phyloP scores from a whole-genome alignment of 2,888 invertebrate genomes.

The Cantharis nigra region DNA sequence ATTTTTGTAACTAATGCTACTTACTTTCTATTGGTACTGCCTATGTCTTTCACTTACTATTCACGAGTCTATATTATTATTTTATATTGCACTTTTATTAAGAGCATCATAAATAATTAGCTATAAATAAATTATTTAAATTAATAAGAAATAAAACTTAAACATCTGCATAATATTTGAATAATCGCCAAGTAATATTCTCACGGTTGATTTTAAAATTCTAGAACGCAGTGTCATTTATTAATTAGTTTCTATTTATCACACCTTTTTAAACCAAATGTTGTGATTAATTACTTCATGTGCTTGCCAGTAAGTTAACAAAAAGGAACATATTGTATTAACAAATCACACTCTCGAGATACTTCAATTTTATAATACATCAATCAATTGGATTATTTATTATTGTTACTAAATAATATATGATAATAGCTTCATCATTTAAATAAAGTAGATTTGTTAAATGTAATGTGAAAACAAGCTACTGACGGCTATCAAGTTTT shows the following conservation, averaged over 20 bases:
- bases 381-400: not conserved
- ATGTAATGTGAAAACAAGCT: not conserved
- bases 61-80: not conserved
- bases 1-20: not conserved
- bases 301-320: not conserved
- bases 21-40: not conserved
- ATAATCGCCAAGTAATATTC: not conserved
- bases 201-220: not conserved
- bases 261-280: not conserved
- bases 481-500: not conserved
- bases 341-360: not conserved
- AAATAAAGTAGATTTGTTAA: not conserved
- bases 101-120: too few relatives aligned
- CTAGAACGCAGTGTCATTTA: not conserved
- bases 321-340: not conserved
- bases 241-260: not conserved
- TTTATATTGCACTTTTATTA: not conserved
- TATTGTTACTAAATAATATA: not conserved
- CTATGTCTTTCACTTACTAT: not conserved
- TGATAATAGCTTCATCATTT: not conserved
- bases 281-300: not conserved
- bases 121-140: not conserved
- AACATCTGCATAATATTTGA: not conserved
- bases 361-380: not conserved
- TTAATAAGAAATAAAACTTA: not conserved